Evolutionary conservation across 1,140 invertebrate genomes (phyloP).

Genomic region (Anastrepha obliqua): DNA sequence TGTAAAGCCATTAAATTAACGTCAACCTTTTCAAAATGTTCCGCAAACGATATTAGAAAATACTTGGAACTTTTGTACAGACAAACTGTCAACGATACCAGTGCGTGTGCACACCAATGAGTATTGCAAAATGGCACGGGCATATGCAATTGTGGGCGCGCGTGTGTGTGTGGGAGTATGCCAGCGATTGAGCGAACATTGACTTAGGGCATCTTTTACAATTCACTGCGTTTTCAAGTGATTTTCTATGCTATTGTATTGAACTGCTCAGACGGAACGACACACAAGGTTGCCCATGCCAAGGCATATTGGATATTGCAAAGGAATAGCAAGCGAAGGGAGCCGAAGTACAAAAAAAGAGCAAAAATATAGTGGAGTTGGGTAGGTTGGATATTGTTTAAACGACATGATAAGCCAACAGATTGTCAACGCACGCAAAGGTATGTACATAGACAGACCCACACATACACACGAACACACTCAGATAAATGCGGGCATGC

Average conservation of each 20-base stretch:
- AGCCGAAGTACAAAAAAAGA: not conserved
- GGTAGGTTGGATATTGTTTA: slow-evolving; percentile 19
- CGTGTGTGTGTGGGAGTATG: not conserved
- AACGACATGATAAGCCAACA: slow-evolving; percentile 38
- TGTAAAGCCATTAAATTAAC: not conserved
- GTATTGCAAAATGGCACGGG: not conserved
- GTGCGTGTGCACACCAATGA: not conserved
- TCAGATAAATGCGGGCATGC: not conserved
- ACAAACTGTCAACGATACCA: no score
- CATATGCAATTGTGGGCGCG: not conserved
- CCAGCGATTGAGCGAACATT: not conserved
- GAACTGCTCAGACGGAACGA: not conserved
- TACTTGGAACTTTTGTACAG: not conserved
- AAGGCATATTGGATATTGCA: slow-evolving; percentile 4
- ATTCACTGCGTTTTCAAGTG: slow-evolving; percentile 52
- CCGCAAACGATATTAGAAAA: not conserved
- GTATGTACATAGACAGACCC: not conserved
- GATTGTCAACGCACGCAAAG: slow-evolving; percentile 4
- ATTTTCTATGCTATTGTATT: slow-evolving; percentile 21
- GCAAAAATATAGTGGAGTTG: not conserved
- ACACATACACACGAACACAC: no score
- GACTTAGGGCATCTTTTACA: slow-evolving; percentile 50
- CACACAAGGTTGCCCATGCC: not conserved
- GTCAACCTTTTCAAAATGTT: not conserved
- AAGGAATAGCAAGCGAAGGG: not conserved